phyloP scores from a whole-genome alignment of 1,140 invertebrate genomes.

The Scylla paramamosain region DNA sequence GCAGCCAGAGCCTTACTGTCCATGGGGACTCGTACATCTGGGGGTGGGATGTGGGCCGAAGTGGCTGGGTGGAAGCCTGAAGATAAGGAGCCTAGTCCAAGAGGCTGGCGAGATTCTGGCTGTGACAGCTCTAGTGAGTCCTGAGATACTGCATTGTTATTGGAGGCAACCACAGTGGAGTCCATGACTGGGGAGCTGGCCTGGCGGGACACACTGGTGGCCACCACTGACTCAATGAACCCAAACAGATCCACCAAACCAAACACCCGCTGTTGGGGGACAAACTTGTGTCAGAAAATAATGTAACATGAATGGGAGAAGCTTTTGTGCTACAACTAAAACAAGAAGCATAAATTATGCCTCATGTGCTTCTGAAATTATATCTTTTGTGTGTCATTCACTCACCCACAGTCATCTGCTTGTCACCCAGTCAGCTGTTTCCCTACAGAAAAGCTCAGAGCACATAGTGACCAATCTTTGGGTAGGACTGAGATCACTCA shows the following conservation, averaged over 20 bases:
- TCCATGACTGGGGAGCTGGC: slow-evolving; percentile 77
- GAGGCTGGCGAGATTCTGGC: slow-evolving; percentile 58
- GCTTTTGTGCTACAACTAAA: neutral
- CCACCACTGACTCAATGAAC: slow-evolving; percentile 84
- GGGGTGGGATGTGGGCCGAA: slow-evolving; percentile 59
- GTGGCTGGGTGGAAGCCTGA: slow-evolving; percentile 69
- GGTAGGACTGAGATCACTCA: no score
- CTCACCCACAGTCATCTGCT: no score
- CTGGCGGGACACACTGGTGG: slow-evolving; percentile 82
- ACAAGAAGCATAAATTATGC: neutral
- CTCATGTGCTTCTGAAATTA: neutral
- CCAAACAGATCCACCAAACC: slow-evolving; percentile 88
- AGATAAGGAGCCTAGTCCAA: slow-evolving; percentile 43
- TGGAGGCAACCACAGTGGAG: slow-evolving; percentile 64
- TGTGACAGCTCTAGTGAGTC: slow-evolving; percentile 79
- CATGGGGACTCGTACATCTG: slow-evolving; percentile 17
- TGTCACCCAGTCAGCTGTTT: no score
- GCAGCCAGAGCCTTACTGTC: slow-evolving; percentile 53
- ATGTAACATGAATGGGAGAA: neutral
- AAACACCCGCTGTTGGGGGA: slow-evolving; percentile 85
- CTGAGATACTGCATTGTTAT: slow-evolving; percentile 77
- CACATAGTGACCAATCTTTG: no score
- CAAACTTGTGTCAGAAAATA: no score
- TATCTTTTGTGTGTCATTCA: no score
- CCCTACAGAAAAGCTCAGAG: no score